These are phyloP conservation scores for Ligdia adustata DNA, from an alignment of 2,888 invertebrate genomes.

Conservation along the genomic window DNA sequence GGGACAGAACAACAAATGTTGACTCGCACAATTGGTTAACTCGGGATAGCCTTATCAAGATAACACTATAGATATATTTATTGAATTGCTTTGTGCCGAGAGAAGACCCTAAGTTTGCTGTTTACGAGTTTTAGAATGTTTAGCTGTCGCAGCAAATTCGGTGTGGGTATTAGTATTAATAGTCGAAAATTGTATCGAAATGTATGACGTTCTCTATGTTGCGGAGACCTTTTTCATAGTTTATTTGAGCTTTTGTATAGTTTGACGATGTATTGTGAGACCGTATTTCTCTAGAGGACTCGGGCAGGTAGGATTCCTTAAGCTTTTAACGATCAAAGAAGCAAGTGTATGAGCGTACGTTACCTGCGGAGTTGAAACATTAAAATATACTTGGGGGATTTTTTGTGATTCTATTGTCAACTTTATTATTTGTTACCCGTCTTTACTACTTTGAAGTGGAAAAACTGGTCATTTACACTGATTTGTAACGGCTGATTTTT, in stretches of 20 bases:
- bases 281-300: slow-evolving; percentile 9
- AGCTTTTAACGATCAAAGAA: slow-evolving; percentile 16
- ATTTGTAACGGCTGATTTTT: too few relatives aligned
- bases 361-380: slow-evolving; percentile 21
- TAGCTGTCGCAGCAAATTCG: slow-evolving; percentile 7
- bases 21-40: slow-evolving; percentile 15
- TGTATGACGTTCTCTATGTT: slow-evolving; percentile 2
- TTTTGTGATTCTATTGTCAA: slow-evolving; percentile 8
- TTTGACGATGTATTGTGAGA: slow-evolving; percentile 12
- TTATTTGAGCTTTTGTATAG: slow-evolving; percentile 9
- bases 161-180: not conserved
- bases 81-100: slow-evolving; percentile 10
- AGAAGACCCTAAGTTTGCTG: slow-evolving; percentile 6
- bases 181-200: not conserved
- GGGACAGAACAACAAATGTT: slow-evolving; percentile 11
- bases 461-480: too few relatives aligned
- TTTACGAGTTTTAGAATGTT: slow-evolving; percentile 17
- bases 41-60: slow-evolving; percentile 19
- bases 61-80: slow-evolving; percentile 19
- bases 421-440: too few relatives aligned
- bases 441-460: slow-evolving; percentile 5
- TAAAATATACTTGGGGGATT: slow-evolving; percentile 12
- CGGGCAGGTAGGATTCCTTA: slow-evolving; percentile 19
- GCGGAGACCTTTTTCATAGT: slow-evolving; percentile 11
- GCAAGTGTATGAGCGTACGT: slow-evolving; percentile 12